These are phyloP conservation scores for Falco cherrug DNA, from an alignment of 2,797 vertebrate species.

Conservation along the genomic window DNA sequence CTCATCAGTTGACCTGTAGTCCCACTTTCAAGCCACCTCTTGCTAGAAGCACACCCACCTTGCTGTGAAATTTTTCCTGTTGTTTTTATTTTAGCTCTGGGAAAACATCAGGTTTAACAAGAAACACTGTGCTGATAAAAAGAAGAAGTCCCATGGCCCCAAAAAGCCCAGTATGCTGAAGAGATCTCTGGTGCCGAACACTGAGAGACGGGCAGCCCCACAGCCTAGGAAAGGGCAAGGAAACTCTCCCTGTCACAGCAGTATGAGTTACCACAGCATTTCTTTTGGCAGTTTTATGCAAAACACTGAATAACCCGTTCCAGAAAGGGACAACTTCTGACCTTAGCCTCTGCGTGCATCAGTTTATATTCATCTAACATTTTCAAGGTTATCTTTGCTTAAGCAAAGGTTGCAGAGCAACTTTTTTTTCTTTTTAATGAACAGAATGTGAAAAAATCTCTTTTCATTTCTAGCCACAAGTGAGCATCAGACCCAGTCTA, in stretches of 20 bases:
- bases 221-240: background rate
- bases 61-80: background rate
- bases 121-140: background rate
- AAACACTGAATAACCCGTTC: background rate
- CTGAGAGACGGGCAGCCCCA: background rate
- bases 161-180: background rate
- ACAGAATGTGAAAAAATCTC: background rate
- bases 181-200: background rate
- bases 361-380: constrained; percentile 25
- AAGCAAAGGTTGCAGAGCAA: background rate
- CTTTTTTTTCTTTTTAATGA: background rate
- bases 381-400: constrained; percentile 16
- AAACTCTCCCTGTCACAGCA: background rate
- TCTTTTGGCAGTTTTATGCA: background rate
- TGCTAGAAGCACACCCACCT: background rate
- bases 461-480: background rate
- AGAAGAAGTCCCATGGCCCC: background rate
- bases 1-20: background rate
- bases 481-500: background rate
- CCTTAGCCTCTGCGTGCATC: background rate
- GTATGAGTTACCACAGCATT: background rate
- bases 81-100: background rate
- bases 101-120: background rate
- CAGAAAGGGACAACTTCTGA: background rate
- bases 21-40: background rate